Conservation (phyloP, 2,888 invertebrate genomes). For the Eucriotettix oculatus region DNA sequence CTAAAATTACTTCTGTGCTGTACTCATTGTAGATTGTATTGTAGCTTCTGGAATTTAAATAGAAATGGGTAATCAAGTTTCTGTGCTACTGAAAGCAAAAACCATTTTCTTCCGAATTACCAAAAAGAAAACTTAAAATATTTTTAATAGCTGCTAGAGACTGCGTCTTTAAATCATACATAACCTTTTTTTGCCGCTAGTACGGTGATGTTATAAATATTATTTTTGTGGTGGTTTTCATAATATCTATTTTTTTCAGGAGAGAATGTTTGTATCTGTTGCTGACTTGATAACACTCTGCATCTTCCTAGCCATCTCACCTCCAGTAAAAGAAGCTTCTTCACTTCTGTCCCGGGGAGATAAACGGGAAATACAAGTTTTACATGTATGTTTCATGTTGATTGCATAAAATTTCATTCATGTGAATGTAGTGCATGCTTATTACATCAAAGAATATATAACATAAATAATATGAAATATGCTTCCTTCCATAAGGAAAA, state of each 20-base stretch:
- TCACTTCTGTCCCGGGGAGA: conserved; percentile 33
- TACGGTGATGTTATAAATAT: neutral
- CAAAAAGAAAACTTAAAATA: no score
- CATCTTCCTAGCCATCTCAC: conserved; percentile 65
- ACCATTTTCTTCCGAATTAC: no score
- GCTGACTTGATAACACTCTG: conserved; percentile 75
- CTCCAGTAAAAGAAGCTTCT: conserved; percentile 53
- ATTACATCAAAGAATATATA: no score
- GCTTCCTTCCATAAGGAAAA: no score
- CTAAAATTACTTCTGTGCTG: neutral
- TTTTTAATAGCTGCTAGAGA: no score
- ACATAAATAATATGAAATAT: no score
- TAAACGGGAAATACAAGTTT: conserved; percentile 27
- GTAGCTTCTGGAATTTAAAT: neutral
- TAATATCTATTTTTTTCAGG: conserved; percentile 21
- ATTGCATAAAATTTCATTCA: neutral
- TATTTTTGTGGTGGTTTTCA: no score
- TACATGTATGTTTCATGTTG: conserved; percentile 18
- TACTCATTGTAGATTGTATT: neutral
- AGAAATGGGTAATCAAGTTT: no score
- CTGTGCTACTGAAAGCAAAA: no score
- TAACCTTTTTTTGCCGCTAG: no score
- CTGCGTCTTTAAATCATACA: no score
- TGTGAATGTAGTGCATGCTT: neutral
- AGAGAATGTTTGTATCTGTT: conserved; percentile 67